Evolutionary conservation across 2,797 vertebrate genomes (phyloP), one percentile per base, ranked within the genome.

Genomic region (Cyprinodon diabolis): DNA sequence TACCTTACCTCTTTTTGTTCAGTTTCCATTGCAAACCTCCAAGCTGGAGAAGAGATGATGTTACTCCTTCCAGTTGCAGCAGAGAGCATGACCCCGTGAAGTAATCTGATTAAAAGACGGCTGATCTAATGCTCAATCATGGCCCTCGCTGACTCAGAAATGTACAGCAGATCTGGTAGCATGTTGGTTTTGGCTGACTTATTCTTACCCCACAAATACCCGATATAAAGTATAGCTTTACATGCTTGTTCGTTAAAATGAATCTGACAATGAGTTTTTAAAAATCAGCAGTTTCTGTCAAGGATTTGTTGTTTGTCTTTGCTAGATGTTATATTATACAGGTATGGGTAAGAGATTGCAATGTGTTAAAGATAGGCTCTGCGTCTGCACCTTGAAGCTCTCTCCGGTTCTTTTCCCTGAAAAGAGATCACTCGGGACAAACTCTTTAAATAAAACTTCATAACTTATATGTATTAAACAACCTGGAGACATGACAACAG

Each of bases 41-140:
- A 87, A 86, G 55, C 82, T 80, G 75, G 52, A 88, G 86, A 80
- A 88, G 73, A 83, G 82, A 55, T 62, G 47, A 72, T 81, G 25
- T 45, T 45, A 67, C 45, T 37, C 37, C 35, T 68, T 48, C 56
- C 66, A 62, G 25, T 72, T 55, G 72, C 48, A 12, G 30, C 68
- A 56, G 8, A 72, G 40, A 66, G 12, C 15, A 65, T 25, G 71
- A 71, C 76, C 66, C 66, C 47, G 37, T 66, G 30, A 58, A 67
- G 71, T 60, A 47, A 88, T 84, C 89, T 80, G 1, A 79, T 92
- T 88, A 88, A 88, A 90, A 82, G 72, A 75, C 77, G 66, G 71
- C 74, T 86, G 84, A 75, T 78, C 83, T 78, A 43, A 30, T 71
- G 48, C 55, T 13, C 2, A 11, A 15, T 19, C 72, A 67, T 69